Base-by-base conservation (phyloP, 2,797 vertebrate species). In the Oreochromis grahami region DNA sequence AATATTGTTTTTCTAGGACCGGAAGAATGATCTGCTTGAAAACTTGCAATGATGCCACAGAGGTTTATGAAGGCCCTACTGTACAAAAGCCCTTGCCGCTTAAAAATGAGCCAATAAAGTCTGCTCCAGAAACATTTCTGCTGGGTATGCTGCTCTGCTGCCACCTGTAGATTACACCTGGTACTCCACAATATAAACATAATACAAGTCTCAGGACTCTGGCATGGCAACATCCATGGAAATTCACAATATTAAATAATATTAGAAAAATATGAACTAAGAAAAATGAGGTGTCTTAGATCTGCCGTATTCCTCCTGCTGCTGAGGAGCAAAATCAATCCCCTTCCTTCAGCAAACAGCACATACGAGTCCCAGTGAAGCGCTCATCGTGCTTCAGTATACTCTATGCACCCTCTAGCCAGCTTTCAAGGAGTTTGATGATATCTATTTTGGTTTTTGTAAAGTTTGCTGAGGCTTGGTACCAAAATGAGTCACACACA, bases 121-220 rank as follows among this genome's bases (percentile, higher is more conserved):
- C 48, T 81, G 38, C 77, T 38, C 50, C 21, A 80, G 43, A 56
- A 77, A 77, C 21, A 87, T 82, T 91, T 74, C 85, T 93, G 70
- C 79, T 88, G 88, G 90, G 63, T 89, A 91, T 89, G 93, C 51
- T 80, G 76, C 91, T 93, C 87, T 95, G 91, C 93, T 93, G 93
- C 94, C 94, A 94, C 91, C 94, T 95, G 82, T 92, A 82, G 94
- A 70, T 79, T 10, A 82, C n/a, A 89, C 7, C 38, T 7, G 78
- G 90, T 90, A 92, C 48, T 89, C 29, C 78, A 84, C 12, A 15
- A 74, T 74, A 74, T 74, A 74, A 51, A 24, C 50, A 80, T 5
- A 41, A 80, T 5, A 41, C 13, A 21, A 86, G 13, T 56, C 58
- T 79, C 7, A 84, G 79, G 55, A 86, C 48, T 21, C 77, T 90